Conservation (phyloP, 2,888 invertebrate species). For the Eurytoma adleriae region DNA sequence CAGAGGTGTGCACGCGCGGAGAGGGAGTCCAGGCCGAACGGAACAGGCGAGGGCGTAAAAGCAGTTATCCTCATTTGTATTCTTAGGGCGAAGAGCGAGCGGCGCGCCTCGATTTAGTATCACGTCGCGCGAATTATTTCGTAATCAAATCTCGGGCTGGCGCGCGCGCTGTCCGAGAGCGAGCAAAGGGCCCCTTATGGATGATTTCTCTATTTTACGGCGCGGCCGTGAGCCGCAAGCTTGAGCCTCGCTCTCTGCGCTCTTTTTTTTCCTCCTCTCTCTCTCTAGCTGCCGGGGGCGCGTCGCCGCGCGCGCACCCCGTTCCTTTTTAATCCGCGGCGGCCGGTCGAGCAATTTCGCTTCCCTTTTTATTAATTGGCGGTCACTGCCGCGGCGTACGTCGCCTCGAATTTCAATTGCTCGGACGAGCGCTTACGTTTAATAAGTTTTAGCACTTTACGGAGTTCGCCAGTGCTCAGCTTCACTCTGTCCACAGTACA, state of each 20-base stretch:
- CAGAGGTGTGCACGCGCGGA: neutral
- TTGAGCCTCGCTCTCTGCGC: neutral
- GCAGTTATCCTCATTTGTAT: conserved; percentile 75
- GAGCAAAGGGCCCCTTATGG: conserved; percentile 61
- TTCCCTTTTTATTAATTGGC: conserved; percentile 52
- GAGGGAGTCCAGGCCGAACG: neutral
- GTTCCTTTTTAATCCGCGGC: conserved; percentile 46
- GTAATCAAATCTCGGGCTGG: conserved; percentile 73
- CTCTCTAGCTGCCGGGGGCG: conserved; percentile 9
- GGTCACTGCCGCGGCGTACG: conserved; percentile 23
- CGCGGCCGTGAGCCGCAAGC: conserved; percentile 66
- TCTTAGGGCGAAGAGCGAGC: conserved; percentile 69
- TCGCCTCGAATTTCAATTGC: conserved; percentile 49
- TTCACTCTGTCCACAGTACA: neutral
- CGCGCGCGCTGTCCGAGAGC: conserved; percentile 32
- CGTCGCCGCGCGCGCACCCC: conserved; percentile 10
- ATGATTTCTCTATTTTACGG: conserved; percentile 74
- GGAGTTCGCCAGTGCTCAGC: neutral
- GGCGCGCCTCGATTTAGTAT: conserved; percentile 73
- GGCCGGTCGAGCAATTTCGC: conserved; percentile 45
- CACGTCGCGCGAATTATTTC: conserved; percentile 76
- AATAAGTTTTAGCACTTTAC: conserved; percentile 47
- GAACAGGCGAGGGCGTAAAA: conserved; percentile 59
- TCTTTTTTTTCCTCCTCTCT: neutral
- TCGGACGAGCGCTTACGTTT: conserved; percentile 39